Conservation (phyloP, 1,140 invertebrate species). For the Anastrepha obliqua region DNA sequence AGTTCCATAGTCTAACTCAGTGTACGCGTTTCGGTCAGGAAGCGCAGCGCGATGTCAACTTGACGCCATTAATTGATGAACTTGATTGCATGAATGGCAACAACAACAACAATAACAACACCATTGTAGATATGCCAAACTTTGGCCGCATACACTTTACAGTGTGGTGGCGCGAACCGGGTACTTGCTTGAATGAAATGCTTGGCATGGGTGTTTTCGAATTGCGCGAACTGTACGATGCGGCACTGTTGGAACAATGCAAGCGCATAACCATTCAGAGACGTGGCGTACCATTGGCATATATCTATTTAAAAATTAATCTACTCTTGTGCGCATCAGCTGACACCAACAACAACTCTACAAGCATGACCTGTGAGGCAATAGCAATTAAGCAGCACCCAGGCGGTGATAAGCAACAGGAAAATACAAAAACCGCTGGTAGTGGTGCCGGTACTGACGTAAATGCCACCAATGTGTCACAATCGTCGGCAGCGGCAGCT, state of each 20-base stretch:
- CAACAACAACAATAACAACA: constrained; percentile 42
- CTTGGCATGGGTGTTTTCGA: constrained; percentile 68
- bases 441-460: not conserved
- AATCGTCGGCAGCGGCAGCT: not conserved
- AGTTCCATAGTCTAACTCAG: constrained; percentile 70
- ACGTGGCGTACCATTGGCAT: constrained; percentile 66
- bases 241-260: constrained; percentile 69
- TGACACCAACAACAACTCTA: constrained; percentile 58
- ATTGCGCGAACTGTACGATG: constrained; percentile 66
- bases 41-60: constrained; percentile 63
- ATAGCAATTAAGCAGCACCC: constrained; percentile 13
- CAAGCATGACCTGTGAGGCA: constrained; percentile 52
- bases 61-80: constrained; percentile 55
- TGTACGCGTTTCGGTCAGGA: constrained; percentile 71
- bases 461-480: not conserved
- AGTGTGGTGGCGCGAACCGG: constrained; percentile 72
- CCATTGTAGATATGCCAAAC: not conserved
- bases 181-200: constrained; percentile 71
- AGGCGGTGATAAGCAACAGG: not conserved
- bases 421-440: not conserved
- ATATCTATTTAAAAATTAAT: constrained; percentile 69
- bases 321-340: constrained; percentile 56
- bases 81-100: constrained; percentile 42
- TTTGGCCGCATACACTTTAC: constrained; percentile 67
- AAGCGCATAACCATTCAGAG: constrained; percentile 67